A percentile compares a stretch with the other conserved stretches of the same genome.
phyloP scores from a whole-genome alignment of 2,797 vertebrate genomes.

The Oceanodroma leucorhoa region DNA sequence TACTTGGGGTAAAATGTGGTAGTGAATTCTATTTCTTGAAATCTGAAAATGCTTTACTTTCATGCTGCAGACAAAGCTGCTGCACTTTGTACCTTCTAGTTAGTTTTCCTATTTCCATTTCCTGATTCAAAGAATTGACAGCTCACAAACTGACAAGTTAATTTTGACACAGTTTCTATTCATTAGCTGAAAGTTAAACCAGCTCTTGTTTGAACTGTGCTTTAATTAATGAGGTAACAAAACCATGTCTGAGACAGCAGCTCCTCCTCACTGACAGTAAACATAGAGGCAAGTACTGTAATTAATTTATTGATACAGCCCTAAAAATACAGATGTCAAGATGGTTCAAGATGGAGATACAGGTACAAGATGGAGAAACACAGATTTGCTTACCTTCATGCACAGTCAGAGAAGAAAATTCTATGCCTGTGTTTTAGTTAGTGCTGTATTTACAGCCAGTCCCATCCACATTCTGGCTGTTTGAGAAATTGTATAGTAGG shows the following conservation, averaged over 20 bases:
- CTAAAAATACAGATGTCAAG: background rate
- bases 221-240: slow-evolving; percentile 59
- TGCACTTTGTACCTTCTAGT: background rate
- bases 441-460: background rate
- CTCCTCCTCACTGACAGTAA: slow-evolving; percentile 10
- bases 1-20: background rate
- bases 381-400: slow-evolving; percentile 36
- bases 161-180: slow-evolving; percentile 16
- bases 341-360: background rate
- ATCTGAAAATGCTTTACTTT: background rate
- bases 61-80: background rate
- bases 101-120: background rate
- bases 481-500: slow-evolving; percentile 7
- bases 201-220: slow-evolving; percentile 1
- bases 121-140: background rate
- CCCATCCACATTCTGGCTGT: background rate
- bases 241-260: background rate
- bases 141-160: background rate
- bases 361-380: slow-evolving; percentile 9
- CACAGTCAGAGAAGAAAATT: background rate
- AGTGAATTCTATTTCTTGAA: background rate
- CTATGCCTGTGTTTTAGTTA: slow-evolving; percentile 14
- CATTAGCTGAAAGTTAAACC: slow-evolving; percentile 47
- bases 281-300: background rate
- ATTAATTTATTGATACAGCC: slow-evolving; percentile 39